These are phyloP conservation scores for Enteromius radiatus DNA, from an alignment of 2,797 vertebrate species.

Conservation along the genomic window DNA sequence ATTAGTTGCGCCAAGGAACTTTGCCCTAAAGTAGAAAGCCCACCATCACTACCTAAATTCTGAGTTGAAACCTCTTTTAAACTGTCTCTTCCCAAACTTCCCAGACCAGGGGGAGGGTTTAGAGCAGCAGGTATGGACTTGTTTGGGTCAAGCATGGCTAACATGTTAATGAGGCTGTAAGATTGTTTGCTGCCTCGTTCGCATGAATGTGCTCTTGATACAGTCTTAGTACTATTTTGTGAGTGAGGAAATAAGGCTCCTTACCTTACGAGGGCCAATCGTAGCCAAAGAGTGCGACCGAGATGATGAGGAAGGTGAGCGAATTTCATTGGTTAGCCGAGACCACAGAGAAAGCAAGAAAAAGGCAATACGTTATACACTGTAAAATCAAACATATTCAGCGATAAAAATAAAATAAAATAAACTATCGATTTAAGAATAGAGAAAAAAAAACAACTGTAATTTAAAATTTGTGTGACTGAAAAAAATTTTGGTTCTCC, in stretches of 20 bases:
- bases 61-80: slow-evolving; percentile 13
- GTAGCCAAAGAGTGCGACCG: slow-evolving; percentile 74
- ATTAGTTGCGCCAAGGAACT: slow-evolving; percentile 74
- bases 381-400: background rate
- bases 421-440: too few species aligned
- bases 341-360: slow-evolving; percentile 59
- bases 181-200: slow-evolving; percentile 30
- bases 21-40: background rate
- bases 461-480: background rate
- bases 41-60: background rate
- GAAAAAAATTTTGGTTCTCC: slow-evolving; percentile 6
- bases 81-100: background rate
- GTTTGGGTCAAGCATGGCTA: slow-evolving; percentile 64
- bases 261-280: slow-evolving; percentile 99
- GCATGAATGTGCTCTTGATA: slow-evolving; percentile 59
- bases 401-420: too few species aligned
- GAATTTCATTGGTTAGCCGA: slow-evolving; percentile 44
- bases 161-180: slow-evolving; percentile 67
- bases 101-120: slow-evolving; percentile 20
- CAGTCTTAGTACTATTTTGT: slow-evolving; percentile 70
- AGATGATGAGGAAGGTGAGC: slow-evolving; percentile 13
- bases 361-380: slow-evolving; percentile 93
- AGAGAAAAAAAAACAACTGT: too few species aligned
- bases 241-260: slow-evolving; percentile 88
- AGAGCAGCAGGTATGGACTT: slow-evolving; percentile 47